phyloP scores from a whole-genome alignment of 2,888 invertebrate species.

The Corythucha ciliata region DNA sequence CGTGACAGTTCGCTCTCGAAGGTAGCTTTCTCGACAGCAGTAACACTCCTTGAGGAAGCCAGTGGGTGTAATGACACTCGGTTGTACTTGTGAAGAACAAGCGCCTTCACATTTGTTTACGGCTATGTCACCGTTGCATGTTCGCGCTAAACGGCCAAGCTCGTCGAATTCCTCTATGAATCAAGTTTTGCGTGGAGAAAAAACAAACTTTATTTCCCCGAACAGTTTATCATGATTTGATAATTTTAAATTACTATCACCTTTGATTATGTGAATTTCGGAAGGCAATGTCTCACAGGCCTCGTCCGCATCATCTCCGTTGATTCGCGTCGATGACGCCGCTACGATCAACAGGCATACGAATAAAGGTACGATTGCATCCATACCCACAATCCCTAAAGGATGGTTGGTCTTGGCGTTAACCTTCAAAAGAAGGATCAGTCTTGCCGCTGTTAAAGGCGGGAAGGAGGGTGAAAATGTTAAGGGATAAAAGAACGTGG shows the following conservation, averaged over 20 bases:
- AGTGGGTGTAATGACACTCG: constrained; percentile 76
- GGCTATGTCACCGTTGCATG: constrained; percentile 79
- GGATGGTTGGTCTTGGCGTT: too few relatives aligned
- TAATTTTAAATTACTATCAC: constrained; percentile 42
- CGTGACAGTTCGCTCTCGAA: constrained; percentile 68
- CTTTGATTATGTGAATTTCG: constrained; percentile 79
- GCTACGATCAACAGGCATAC: too few relatives aligned
- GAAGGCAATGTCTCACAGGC: constrained; percentile 77
- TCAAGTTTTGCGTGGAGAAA: constrained; percentile 19
- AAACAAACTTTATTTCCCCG: constrained; percentile 12
- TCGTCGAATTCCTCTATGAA: constrained; percentile 76
- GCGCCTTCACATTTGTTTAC: constrained; percentile 92
- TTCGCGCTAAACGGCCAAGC: constrained; percentile 68
- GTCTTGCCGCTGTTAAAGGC: too few relatives aligned
- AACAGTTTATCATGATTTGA: not conserved
- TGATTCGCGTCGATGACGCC: too few relatives aligned
- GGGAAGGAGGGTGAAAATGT: too few relatives aligned
- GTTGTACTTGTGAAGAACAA: constrained; percentile 84
- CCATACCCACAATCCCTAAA: too few relatives aligned
- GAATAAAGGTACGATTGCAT: too few relatives aligned
- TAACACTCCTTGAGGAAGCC: constrained; percentile 91
- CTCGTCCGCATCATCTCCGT: too few relatives aligned
- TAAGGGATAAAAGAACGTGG: too few relatives aligned
- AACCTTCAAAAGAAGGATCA: too few relatives aligned
- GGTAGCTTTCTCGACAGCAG: constrained; percentile 80